Evolutionary conservation across 2,113 vertebrate species (phyloP), one percentile per base, ranked within the genome.

Genomic region (Ellobius talpinus): DNA sequence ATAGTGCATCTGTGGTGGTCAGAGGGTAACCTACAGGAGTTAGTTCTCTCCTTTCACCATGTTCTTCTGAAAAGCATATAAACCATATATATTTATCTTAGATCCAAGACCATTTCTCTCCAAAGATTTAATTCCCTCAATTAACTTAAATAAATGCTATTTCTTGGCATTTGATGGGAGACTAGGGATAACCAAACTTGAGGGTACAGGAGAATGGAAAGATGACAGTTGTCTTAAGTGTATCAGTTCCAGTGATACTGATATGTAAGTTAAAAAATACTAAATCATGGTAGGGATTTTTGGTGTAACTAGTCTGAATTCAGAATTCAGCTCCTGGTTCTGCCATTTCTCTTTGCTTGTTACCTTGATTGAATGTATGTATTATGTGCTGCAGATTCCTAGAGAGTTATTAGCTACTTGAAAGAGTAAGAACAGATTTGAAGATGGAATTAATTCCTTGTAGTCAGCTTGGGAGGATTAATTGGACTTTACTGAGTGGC

Each of bases 311-410:
- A 76, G 42, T 65, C 6, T 42, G n/a, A 50, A 95, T 92, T 82
- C 26, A 84, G 19, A 66, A 92, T 93, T 72, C 26, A 74, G 16
- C 70, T 92, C 14, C 52, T 95, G 68, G 13, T 19, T 91, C 42
- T 89, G 31, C 10, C 13, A 77, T 73, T 84, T 76, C 66, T 92
- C 68, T 92, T 92, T 94, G 52, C 29, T 74, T 86, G 12, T 95
- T 61, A 86, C 47, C 66, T 87, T 77, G 24, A 91, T 24, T 89
- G 47, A 65, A 66, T 81, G 26, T 92, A 47, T 78, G 19, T 70
- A 17, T 52, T 87, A 76, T 58, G 50, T 81, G 45, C 29, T 70
- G 50, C 12, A 88, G 1, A 47, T 61, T 45, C 23, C 36, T 7
- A 86, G 39, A 88, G 42, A 55, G 68, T 36, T 52, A 58, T 66